Evolutionary conservation across 2,888 invertebrate species (phyloP), one percentile per base, ranked within the genome.

Genomic region (Flexamia atlantica): DNA sequence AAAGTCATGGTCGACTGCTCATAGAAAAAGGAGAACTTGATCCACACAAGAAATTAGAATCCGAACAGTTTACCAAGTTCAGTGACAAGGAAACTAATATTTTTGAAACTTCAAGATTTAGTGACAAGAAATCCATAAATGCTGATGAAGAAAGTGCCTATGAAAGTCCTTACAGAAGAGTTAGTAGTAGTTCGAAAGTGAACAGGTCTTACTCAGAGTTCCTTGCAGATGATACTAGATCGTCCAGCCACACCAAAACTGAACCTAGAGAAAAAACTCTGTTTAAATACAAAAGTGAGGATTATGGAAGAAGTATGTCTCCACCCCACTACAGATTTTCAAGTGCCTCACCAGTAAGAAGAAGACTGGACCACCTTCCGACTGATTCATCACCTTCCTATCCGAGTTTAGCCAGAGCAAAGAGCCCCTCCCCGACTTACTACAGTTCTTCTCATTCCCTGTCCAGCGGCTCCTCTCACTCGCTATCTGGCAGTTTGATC

Each of bases 231-330:
- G 53, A 80, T 50, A 14, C 57, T n/a, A 57, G 20, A 36, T 53
- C 32, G 32, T 53, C 36, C n/a, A 9, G 12, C 9, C 42, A 12
- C n/a, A 25, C 57, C 57, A 57, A 80, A 80, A 30, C 36, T 80
- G 80, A 53, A 30, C 25, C 25, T 30, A 80, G 23, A 53, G 53
- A 30, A 20, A 53, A 80, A 57, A 80, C 36, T 1, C 36, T 53
- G 20, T 36, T 32, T 30, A 57, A 57, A 28, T 57, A 57, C 17
- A 80, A 50, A 80, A 72, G 72, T 72, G 72, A 72, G 72, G 72
- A 72, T 64, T 64, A 64, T 64, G 68, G 81, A 28, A 81, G 81
- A 64, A 81, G 81, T 40, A 64, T 42, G 57, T 81, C 81, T 64
- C 81, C 81, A 10, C 42, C 81, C 20, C 72, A 72, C 25, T 40